Evolutionary conservation across 2,888 invertebrate species (phyloP), one percentile per base, ranked within the genome.

Genomic region (Drosophila borborema): DNA sequence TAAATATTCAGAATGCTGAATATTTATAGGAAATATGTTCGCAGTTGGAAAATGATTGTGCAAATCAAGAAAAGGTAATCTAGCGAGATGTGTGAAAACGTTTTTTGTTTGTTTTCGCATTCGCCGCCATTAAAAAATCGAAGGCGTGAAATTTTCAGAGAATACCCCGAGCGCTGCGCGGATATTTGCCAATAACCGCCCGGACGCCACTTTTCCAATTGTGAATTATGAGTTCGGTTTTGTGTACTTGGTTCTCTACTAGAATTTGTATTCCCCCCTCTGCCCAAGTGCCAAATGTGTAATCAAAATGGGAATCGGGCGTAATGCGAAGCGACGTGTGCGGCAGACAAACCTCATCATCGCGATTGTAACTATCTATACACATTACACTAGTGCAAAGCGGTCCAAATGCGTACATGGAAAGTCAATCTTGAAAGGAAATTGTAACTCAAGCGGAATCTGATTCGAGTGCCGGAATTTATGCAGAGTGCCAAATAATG

Each of bases 111-210:
- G 67, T 76, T 77, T 81, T 73, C 54, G 54, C 65, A 72, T 79
- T 68, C 54, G 84, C 69, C 56, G 80, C 64, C 58, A 77, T 81
- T 78, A 79, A 85, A 76, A 69, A 69, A 54, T 67, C 45, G 40
- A 64, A 85, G 74, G 87, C 77, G 87, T 81, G 82, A 87, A 79
- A 79, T 69, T 69, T 79, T 63, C 72, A 53, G 40, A 73, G 64
- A 64, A 64, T 31, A 34, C 63, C 55, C 28, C 59, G 63, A 63
- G 55, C 68, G 56, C 38, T 59, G 55, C 64, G 68, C 81, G 87
- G 72, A 81, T 70, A 77, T 79, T 71, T 64, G 76, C 71, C 63
- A 68, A 81, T 75, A 77, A 66, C 53, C 55, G 46, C 64, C 79
- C 87, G 85, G 86, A 86, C 82, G 86, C 67, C 23, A 43, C 28